Evolutionary conservation across 2,888 invertebrate species (phyloP), one percentile per base, ranked within the genome.

Genomic region (Molanna angustata): DNA sequence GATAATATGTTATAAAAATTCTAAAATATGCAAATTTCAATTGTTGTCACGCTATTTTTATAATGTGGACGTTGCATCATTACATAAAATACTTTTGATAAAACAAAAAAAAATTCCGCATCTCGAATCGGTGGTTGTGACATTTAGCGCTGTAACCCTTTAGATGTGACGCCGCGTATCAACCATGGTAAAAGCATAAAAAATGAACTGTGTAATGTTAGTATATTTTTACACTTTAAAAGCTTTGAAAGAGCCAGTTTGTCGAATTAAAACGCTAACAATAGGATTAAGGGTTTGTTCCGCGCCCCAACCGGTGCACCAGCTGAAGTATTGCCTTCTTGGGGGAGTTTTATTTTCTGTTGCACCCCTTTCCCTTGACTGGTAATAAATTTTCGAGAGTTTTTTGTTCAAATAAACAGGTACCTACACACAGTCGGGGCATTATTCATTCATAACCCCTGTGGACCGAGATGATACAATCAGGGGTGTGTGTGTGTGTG

Each of bases 391-490:
- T 58, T 58, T 58, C 48, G 44, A 58, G 55, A 56, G 55, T 52
- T 58, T 58, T 58, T 58, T 58, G 39, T 48, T 43, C 58, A 56
- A 49, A 58, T 56, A 58, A 58, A 58, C 58, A 58, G 58, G 58
- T 58, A 58, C 55, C 18, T 44, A 19, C 39, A 56, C 39, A 27
- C 49, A 55, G 52, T 51, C 51, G 27, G n/a, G 47, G 52, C 45
- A 53, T 58, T 58, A 58, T 58, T 58, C 58, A 58, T 58, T 58
- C 58, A 58, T 58, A 58, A 56, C 58, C 55, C 56, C 46, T 56
- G 33, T 20, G 21, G 21, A 22, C 40, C n/a, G 41, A 40, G 37
- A 35, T 35, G 37, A 33, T 39, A 14, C 17, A 4, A 16, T 42
- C 16, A 17, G 39, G 13, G 49, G 11, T 19, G 35, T 17, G 20